Conservation (phyloP, 2,888 invertebrate genomes). For the Physocephala rufipes region DNA sequence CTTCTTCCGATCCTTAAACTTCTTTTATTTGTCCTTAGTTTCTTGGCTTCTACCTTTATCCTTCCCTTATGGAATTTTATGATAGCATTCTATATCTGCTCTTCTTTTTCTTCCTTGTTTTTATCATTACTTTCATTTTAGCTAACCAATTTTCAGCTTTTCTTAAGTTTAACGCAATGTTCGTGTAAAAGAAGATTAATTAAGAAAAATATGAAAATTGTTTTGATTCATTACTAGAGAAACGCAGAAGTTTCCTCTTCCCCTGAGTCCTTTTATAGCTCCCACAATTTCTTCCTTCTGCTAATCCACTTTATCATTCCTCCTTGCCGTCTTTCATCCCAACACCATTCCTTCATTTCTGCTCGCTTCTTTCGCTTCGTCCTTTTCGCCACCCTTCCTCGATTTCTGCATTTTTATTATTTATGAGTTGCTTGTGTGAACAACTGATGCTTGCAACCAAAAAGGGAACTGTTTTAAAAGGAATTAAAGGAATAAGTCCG, state of each 20-base stretch:
- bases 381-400: not conserved
- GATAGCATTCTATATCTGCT: not conserved
- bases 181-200: constrained; percentile 58
- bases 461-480: not conserved
- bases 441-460: constrained; percentile 28
- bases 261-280: too few species aligned
- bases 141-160: constrained; percentile 18
- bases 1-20: not conserved
- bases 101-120: not conserved
- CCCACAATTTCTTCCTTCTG: not conserved
- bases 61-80: not conserved
- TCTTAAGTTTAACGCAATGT: constrained; percentile 26
- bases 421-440: constrained; percentile 10
- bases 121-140: not conserved
- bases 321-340: not conserved
- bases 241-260: constrained; percentile 7
- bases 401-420: constrained; percentile 8
- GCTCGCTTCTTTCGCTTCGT: not conserved
- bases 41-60: not conserved
- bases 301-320: not conserved
- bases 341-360: too few species aligned
- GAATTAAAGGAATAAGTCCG: not conserved
- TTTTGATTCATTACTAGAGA: constrained; percentile 59
- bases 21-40: not conserved
- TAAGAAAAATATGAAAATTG: constrained; percentile 63